A percentile compares a stretch with the other conserved stretches of the same genome.
Conservation (phyloP, 2,888 invertebrate species). For the Idaea biselata region DNA sequence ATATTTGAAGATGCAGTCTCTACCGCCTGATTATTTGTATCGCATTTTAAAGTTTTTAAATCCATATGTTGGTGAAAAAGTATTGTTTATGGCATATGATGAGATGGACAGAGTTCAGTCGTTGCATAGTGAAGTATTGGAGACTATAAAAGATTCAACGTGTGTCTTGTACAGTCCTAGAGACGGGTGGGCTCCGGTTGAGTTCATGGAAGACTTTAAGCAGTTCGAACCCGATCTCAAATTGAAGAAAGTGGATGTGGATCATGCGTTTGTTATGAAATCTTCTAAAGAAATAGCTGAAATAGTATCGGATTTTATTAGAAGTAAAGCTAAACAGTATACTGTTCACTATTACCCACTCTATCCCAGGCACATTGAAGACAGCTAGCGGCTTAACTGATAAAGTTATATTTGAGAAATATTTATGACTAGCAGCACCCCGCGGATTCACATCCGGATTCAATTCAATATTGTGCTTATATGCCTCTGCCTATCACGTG, state of each 20-base stretch:
- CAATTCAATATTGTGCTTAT: no score
- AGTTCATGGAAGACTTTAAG: conserved; percentile 84
- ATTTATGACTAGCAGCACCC: no score
- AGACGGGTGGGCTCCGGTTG: conserved; percentile 92
- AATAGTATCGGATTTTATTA: conserved; percentile 55
- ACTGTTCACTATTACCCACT: not conserved
- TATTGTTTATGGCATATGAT: conserved; percentile 86
- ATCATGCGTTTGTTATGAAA: conserved; percentile 91
- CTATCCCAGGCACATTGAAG: no score
- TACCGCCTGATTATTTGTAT: conserved; percentile 72
- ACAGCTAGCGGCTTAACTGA: no score
- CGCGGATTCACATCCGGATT: no score
- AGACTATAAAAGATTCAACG: conserved; percentile 80
- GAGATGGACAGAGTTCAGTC: conserved; percentile 89
- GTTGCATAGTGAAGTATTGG: conserved; percentile 83
- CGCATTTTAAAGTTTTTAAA: conserved; percentile 80
- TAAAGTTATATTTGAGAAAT: no score
- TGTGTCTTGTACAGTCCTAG: conserved; percentile 87
- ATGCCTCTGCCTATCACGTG: no score
- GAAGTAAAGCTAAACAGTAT: conserved; percentile 24
- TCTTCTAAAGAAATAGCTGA: conserved; percentile 80
- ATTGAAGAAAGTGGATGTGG: conserved; percentile 54
- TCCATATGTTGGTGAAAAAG: conserved; percentile 81
- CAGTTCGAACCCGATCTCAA: conserved; percentile 50
- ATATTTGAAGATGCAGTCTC: conserved; percentile 76